These are phyloP conservation scores for Drosophila carrolli DNA, from an alignment of 1,140 invertebrate species.

Conservation along the genomic window DNA sequence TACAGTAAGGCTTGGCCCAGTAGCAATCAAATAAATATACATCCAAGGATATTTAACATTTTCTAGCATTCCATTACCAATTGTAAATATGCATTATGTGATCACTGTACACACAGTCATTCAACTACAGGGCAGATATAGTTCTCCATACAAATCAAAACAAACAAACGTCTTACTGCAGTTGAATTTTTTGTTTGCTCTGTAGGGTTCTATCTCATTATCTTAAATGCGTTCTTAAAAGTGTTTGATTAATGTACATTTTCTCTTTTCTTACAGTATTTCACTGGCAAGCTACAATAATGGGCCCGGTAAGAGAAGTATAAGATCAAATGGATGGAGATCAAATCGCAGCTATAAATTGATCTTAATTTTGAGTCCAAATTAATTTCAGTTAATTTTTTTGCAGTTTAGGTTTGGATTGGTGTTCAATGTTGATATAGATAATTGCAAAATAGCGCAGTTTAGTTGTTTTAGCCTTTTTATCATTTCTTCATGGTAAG, in stretches of 20 bases:
- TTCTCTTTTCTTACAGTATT: slow-evolving; percentile 91
- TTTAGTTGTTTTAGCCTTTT: too few relatives aligned
- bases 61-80: not conserved
- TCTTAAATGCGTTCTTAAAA: slow-evolving; percentile 14
- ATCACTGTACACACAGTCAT: slow-evolving; percentile 1
- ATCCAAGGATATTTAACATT: not conserved
- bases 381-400: slow-evolving; percentile 22
- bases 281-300: slow-evolving; percentile 99
- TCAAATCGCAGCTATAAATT: not conserved
- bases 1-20: slow-evolving; percentile 3
- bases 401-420: slow-evolving; percentile 7
- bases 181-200: slow-evolving; percentile 10
- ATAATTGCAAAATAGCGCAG: too few relatives aligned
- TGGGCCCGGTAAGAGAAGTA: slow-evolving; percentile 96
- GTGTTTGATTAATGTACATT: slow-evolving; percentile 38
- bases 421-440: not conserved
- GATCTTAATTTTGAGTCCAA: not conserved
- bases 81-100: not conserved
- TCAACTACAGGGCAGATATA: not conserved
- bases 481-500: too few relatives aligned
- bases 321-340: not conserved
- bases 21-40: not conserved
- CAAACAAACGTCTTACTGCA: slow-evolving; percentile 21
- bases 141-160: slow-evolving; percentile 14
- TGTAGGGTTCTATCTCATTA: slow-evolving; percentile 3